A percentile compares a stretch with the other conserved stretches of the same genome.
phyloP scores from a whole-genome alignment of 2,113 vertebrate genomes.

The Notiomystis cincta region DNA sequence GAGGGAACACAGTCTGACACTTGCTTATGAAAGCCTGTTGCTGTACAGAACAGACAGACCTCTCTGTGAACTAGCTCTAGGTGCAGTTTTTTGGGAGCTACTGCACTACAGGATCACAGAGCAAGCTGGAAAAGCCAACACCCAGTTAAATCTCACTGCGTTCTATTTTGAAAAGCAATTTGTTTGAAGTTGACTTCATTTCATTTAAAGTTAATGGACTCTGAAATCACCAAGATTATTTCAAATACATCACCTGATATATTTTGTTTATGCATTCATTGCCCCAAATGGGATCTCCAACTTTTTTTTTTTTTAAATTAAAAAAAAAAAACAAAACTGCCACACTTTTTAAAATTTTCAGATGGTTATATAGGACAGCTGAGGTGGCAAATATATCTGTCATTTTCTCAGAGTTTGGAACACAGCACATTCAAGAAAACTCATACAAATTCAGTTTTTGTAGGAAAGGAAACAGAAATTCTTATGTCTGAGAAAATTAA shows the following conservation, averaged over 20 bases:
- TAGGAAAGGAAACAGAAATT: background rate
- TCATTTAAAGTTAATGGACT: background rate
- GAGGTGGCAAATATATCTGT: background rate
- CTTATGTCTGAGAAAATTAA: background rate
- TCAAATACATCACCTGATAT: background rate
- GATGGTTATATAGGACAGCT: background rate
- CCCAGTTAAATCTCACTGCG: background rate
- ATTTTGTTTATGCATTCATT: background rate
- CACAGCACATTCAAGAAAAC: background rate
- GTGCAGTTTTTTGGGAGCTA: background rate
- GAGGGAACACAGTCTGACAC: background rate
- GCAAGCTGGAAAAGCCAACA: background rate
- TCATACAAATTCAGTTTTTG: background rate
- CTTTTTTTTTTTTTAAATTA: background rate
- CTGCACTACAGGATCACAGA: background rate
- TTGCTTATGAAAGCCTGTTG: background rate
- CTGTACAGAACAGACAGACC: background rate
- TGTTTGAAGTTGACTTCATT: background rate
- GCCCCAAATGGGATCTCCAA: background rate
- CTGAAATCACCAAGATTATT: background rate
- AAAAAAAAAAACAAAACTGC: background rate
- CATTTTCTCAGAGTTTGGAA: background rate
- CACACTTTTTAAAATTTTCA: background rate
- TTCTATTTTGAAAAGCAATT: background rate
- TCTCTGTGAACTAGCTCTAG: background rate